Conservation (phyloP, 1,140 invertebrate species). For the Drosophila pseudoananassae region DNA sequence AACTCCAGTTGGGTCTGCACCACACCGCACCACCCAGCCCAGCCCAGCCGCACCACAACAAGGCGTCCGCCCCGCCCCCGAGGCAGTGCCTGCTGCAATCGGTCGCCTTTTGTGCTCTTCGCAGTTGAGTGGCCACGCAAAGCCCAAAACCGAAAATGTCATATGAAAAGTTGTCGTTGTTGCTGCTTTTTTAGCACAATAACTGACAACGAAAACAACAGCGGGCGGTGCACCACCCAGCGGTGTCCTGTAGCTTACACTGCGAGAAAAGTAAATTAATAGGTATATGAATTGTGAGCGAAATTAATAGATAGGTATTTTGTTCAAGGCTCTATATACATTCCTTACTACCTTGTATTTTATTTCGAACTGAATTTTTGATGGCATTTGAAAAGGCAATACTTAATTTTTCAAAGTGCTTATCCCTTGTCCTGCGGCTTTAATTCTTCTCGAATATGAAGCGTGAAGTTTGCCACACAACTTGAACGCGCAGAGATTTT, state of each 20-base stretch:
- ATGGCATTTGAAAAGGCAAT: too few relatives aligned
- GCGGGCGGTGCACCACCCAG: conserved; percentile 69
- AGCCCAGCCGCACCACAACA: neutral
- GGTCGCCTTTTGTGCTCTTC: conserved; percentile 77
- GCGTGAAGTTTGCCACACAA: conserved; percentile 79
- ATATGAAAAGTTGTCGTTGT: conserved; percentile 64
- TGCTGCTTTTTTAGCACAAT: conserved; percentile 61
- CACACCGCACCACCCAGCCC: conserved; percentile 7
- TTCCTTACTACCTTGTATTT: too few relatives aligned
- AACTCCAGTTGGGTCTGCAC: conserved; percentile 18
- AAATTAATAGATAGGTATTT: too few relatives aligned
- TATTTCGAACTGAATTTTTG: too few relatives aligned
- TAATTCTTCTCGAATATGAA: conserved; percentile 71
- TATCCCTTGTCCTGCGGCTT: conserved; percentile 62
- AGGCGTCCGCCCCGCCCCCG: conserved; percentile 1
- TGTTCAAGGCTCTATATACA: too few relatives aligned
- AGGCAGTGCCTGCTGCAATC: conserved; percentile 59
- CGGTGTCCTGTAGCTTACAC: conserved; percentile 6
- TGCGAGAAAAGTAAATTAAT: neutral
- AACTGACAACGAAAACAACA: conserved; percentile 82
- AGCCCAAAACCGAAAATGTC: conserved; percentile 77
- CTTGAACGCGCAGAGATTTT: conserved; percentile 70
- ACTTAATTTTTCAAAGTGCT: conserved; percentile 7
- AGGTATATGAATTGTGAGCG: too few relatives aligned
- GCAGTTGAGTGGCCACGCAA: conserved; percentile 83